Percentiles rank a stretch among this genome's conserved stretches.
Conservation (phyloP, 2,113 vertebrate genomes). For the Ctenomys sociabilis region DNA sequence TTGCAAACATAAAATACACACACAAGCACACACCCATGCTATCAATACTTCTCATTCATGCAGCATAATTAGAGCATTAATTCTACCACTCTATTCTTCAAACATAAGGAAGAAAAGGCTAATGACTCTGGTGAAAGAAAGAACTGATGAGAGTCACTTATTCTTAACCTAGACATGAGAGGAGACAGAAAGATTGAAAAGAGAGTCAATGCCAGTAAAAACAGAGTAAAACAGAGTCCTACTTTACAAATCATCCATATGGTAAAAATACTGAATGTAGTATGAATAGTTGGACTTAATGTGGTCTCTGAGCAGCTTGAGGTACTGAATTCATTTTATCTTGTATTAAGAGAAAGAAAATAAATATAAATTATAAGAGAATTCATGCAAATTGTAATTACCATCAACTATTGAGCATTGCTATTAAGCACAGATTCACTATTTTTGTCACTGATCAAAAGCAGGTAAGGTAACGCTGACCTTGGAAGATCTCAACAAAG, state of each 20-base stretch:
- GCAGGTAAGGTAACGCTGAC: neutral
- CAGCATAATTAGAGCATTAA: neutral
- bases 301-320: neutral
- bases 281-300: constrained; percentile 28
- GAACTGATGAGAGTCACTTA: neutral
- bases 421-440: neutral
- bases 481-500: neutral
- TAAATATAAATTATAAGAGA: constrained; percentile 41
- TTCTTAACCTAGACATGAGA: constrained; percentile 1
- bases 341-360: constrained; percentile 8
- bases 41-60: neutral
- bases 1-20: too few species aligned
- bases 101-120: constrained; percentile 15
- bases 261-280: constrained; percentile 29
- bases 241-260: constrained; percentile 18
- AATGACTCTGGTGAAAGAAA: constrained; percentile 12
- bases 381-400: constrained; percentile 17
- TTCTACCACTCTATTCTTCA: neutral
- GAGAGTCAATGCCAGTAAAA: constrained; percentile 3
- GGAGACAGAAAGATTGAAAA: neutral
- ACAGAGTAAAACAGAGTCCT: neutral
- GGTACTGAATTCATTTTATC: constrained; percentile 57
- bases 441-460: constrained; percentile 46
- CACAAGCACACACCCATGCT: neutral
- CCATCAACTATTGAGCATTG: neutral